These are phyloP conservation scores for Heliocidaris erythrogramma DNA, from an alignment of 35 echinoderm and acorn worm genomes.

Conservation along the genomic window DNA sequence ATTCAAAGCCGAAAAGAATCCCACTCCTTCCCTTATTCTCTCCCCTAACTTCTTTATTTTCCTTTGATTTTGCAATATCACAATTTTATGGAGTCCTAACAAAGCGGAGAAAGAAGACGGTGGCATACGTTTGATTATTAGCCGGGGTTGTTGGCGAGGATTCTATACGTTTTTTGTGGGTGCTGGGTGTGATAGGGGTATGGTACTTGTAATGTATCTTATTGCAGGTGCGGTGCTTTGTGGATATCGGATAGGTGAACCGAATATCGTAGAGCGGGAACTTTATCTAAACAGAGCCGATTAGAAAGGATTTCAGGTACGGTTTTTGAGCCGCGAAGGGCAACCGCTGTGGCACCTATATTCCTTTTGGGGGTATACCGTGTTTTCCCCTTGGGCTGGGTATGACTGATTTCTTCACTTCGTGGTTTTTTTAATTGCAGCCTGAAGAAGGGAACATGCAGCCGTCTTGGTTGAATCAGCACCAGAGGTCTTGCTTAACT, in stretches of 20 bases:
- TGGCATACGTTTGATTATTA: neutral
- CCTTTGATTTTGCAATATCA: neutral
- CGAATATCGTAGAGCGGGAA: slow-evolving; percentile 15
- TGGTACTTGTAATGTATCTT: slow-evolving; percentile 42
- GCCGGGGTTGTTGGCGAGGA: neutral
- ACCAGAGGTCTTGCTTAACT: neutral
- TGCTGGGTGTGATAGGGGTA: neutral
- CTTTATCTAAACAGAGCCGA: slow-evolving; percentile 31
- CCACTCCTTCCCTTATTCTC: neutral
- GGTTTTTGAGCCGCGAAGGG: slow-evolving; percentile 23
- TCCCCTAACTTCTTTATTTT: slow-evolving; percentile 7
- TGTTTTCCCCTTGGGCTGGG: neutral
- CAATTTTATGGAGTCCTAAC: neutral
- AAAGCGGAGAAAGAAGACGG: neutral
- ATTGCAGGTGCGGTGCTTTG: slow-evolving; percentile 46
- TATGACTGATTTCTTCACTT: slow-evolving; percentile 30
- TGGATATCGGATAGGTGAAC: slow-evolving; percentile 15
- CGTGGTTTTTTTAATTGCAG: slow-evolving; percentile 34
- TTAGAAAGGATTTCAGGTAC: slow-evolving; percentile 46
- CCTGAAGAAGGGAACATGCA: slow-evolving; percentile 22
- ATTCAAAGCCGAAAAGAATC: slow-evolving; percentile 12
- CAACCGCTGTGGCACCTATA: slow-evolving; percentile 14
- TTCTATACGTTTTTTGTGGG: neutral
- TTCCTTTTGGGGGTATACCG: slow-evolving; percentile 17
- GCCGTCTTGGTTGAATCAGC: slow-evolving; percentile 14